Base-by-base conservation (phyloP, 2,888 invertebrate species). In the Lottia gigantea region DNA sequence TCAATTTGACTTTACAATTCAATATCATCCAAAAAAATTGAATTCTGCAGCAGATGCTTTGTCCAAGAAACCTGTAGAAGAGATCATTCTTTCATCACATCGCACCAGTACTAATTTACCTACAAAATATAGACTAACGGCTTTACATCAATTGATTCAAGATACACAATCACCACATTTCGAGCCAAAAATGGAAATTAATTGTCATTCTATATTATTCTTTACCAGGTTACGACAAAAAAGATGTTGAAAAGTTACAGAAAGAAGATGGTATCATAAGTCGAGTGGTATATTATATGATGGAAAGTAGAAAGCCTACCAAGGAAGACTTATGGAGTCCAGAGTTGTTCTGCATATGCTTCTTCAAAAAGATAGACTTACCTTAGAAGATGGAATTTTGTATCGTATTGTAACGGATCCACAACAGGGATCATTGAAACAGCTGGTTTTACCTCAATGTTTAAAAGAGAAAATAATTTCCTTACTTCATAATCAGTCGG, bases 1-100 rank as follows among this genome's bases (percentile, higher is more conserved):
- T 2, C 45, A 26, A 26, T 74, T 68, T 63, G 25, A 71, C 46
- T 76, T 74, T 64, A 40, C n/a, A 1, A 67, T 74, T 12, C 31
- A 66, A 45, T 74, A 74, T 40, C 40, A 64, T 15, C 66, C 72
- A 45, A 74, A 72, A 1, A 64, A 61, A 26, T 15, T 23, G 11
- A 76, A 76, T 64, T 64, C 26, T 40, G 61, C 47, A 11, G 72
- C 72, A 7, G 75, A 76, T 26, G 69, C 71, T 46, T 66, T 75
- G 46, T 71, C 71, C 14, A 55, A 73, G 46, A 49, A 49, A 25
- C 66, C 72, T 45, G 46, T 23, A 46, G 7, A 64, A 15, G 45
- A 46, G 19, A 19, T 16, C 46, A 65, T 23, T 7, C 15, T 16
- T 12, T 26, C 25, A 55, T 46, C 47, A 31, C 26, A 62, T n/a